phyloP scores from a whole-genome alignment of 2,888 invertebrate species.

The Phortica magna region DNA sequence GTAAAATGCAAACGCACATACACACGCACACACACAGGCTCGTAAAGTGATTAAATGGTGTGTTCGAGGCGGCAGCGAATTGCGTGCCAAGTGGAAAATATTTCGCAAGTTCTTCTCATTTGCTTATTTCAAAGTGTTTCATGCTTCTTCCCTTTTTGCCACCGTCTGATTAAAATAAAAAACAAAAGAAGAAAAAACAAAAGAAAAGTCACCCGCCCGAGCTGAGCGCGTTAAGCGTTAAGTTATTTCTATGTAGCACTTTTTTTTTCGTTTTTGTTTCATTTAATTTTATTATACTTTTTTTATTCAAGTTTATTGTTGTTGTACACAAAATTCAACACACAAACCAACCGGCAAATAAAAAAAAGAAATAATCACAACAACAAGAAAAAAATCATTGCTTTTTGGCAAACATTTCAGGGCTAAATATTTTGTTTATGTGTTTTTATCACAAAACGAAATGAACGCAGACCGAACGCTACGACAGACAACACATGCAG shows the following conservation, averaged over 20 bases:
- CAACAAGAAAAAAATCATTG: constrained; percentile 49
- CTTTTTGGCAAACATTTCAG: constrained; percentile 72
- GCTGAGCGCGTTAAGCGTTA: constrained; percentile 57
- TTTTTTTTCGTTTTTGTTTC: background rate
- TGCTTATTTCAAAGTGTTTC: constrained; percentile 39
- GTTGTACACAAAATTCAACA: constrained; percentile 11
- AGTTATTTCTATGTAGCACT: constrained; percentile 44
- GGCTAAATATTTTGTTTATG: constrained; percentile 72
- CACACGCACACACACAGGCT: constrained; percentile 27
- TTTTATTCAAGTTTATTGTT: constrained; percentile 37
- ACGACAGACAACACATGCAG: background rate
- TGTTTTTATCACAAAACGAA: constrained; percentile 49
- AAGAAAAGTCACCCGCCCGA: constrained; percentile 38
- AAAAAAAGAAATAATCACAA: constrained; percentile 48
- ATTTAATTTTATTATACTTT: constrained; percentile 17
- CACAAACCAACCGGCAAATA: constrained; percentile 41
- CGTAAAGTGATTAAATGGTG: constrained; percentile 13
- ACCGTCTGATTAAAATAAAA: constrained; percentile 55
- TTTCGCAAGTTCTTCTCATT: constrained; percentile 66
- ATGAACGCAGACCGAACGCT: background rate
- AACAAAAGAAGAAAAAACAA: constrained; percentile 4
- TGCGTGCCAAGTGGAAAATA: constrained; percentile 72
- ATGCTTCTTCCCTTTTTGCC: constrained; percentile 23
- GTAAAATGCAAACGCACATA: constrained; percentile 52
- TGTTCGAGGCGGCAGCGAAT: constrained; percentile 49